phyloP scores from a whole-genome alignment of 2,888 invertebrate genomes.

The Orthonevra nobilis region DNA sequence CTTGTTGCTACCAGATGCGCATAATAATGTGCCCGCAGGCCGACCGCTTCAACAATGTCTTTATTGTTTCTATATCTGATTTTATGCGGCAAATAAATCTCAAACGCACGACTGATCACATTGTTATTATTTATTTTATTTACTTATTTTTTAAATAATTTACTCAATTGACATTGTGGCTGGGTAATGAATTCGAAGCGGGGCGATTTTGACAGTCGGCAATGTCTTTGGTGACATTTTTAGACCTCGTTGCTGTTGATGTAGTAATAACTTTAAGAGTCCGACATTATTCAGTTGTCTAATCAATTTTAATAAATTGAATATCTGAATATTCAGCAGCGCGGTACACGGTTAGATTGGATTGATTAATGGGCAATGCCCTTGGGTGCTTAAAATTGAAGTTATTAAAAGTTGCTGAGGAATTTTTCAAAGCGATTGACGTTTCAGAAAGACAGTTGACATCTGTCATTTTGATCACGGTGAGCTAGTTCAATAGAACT shows the following conservation, averaged over 20 bases:
- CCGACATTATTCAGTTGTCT: conserved; percentile 20
- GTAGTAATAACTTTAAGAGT: conserved; percentile 20
- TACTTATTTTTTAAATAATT: conserved; percentile 11
- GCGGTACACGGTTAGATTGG: conserved; percentile 6
- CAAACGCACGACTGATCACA: conserved; percentile 16
- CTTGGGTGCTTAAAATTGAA: conserved; percentile 13
- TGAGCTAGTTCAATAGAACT: too few relatives aligned
- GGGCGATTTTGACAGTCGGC: conserved; percentile 36
- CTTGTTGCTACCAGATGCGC: conserved; percentile 33
- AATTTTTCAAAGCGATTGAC: too few relatives aligned
- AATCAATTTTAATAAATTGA: conserved; percentile 28
- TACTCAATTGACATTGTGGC: conserved; percentile 9
- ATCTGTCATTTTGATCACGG: background rate
- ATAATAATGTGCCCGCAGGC: conserved; percentile 17
- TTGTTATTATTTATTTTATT: too few relatives aligned
- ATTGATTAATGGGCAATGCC: conserved; percentile 36
- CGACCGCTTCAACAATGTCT: conserved; percentile 7
- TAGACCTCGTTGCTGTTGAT: conserved; percentile 17
- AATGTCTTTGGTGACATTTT: conserved; percentile 45
- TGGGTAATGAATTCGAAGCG: conserved; percentile 25
- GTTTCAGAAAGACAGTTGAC: too few relatives aligned
- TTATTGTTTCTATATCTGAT: conserved; percentile 5
- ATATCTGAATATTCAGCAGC: conserved; percentile 32
- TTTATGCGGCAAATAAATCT: conserved; percentile 25
- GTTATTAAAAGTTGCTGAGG: background rate